Evolutionary conservation across 2,113 vertebrate genomes (phyloP).

Genomic region (Parus major): DNA sequence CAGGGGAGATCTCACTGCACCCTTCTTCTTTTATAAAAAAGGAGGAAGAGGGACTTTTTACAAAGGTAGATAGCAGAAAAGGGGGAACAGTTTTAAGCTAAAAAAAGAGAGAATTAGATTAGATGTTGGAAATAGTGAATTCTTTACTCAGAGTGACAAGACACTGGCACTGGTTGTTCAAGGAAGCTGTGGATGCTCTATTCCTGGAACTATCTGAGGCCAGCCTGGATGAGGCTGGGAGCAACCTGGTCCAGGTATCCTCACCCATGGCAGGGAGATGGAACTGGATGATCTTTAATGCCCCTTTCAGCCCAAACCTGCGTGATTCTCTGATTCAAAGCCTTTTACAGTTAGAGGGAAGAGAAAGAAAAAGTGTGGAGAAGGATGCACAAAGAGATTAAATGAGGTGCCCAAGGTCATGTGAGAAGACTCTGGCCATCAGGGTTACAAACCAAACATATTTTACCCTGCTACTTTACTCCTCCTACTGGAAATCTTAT

Average conservation of each 20-base stretch:
- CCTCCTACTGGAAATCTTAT: not conserved
- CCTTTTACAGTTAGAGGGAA: not conserved
- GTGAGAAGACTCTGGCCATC: not conserved
- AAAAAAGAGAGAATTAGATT: not conserved
- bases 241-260: not conserved
- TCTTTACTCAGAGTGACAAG: not conserved
- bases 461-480: not conserved
- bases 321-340: not conserved
- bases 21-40: not conserved
- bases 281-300: not conserved
- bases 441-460: not conserved
- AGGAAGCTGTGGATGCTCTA: not conserved
- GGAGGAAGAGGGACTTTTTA: not conserved
- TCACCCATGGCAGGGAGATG: not conserved
- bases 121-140: not conserved
- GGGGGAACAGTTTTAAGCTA: not conserved
- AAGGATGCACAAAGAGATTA: not conserved
- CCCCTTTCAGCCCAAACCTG: not conserved
- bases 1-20: not conserved
- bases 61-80: not conserved
- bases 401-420: not conserved
- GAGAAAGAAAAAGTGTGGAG: not conserved
- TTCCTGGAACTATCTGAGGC: not conserved
- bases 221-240: not conserved
- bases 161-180: not conserved